phyloP scores from a whole-genome alignment of 2,113 vertebrate genomes.

The Leucoraja erinaceus region DNA sequence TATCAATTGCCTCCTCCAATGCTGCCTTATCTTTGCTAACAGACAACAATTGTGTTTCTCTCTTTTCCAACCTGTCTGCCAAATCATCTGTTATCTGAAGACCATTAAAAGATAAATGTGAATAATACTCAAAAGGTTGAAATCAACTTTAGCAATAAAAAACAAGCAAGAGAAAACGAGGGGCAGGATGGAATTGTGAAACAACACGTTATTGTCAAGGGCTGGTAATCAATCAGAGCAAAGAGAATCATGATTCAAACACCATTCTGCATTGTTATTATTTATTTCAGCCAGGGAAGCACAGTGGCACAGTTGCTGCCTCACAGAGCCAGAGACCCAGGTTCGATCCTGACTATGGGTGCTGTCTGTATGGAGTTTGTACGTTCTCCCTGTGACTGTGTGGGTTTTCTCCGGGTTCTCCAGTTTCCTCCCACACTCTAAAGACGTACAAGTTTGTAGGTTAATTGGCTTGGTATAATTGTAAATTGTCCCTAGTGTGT shows the following conservation, averaged over 20 bases:
- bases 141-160: constrained; percentile 3
- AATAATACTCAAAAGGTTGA: constrained; percentile 33
- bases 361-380: no score
- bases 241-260: background rate
- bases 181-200: background rate
- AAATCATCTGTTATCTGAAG: constrained; percentile 79
- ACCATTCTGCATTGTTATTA: background rate
- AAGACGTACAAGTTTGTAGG: no score
- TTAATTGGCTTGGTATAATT: no score
- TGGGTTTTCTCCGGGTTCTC: no score
- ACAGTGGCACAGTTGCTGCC: background rate
- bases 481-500: no score
- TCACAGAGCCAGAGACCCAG: no score
- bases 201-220: background rate
- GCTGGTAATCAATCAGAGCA: background rate
- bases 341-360: no score
- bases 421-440: no score
- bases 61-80: constrained; percentile 80
- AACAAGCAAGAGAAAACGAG: background rate
- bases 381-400: no score
- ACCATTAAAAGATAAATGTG: constrained; percentile 45
- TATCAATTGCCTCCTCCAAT: constrained; percentile 89
- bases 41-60: constrained; percentile 80
- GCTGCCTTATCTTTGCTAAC: constrained; percentile 91
- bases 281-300: background rate